Evolutionary conservation across 2,113 vertebrate species (phyloP), one percentile per base, ranked within the genome.

Genomic region (Tinamus guttatus): DNA sequence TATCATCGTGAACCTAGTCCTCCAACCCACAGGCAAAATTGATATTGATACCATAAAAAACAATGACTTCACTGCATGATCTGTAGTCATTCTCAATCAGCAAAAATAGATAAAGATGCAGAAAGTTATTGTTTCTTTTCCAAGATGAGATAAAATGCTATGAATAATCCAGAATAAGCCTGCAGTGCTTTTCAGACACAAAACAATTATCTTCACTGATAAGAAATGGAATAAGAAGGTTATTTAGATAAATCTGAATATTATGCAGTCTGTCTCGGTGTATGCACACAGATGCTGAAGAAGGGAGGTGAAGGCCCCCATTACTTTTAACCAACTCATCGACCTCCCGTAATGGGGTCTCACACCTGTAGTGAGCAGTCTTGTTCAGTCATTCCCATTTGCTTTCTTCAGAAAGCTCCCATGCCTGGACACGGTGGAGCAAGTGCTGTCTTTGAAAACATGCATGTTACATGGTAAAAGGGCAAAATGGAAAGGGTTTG

Each of bases 91-190:
- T 87, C n/a, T 69, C 84, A 82, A 38, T 83, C 75, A 85, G 75
- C 19, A 83, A 83, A 93, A 79, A 3, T 28, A 58, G 40, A 74
- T 74, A 82, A 85, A 80, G 21, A 36, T 47, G 38, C 45, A 87
- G 71, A 82, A 93, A 78, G 34, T 85, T 41, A 69, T n/a, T 73
- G 54, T 67, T 93, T 80, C 36, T 85, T 79, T 83, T 70, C 56
- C 54, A n/a, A 67, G 19, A 51, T 20, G 25, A 85, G 38, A 87
- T 54, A 54, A 91, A 69, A 87, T 83, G n/a, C 69, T 89, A 82
- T 80, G 32, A 94, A 77, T 84, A 80, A 87, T 58, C 40, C 75
- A 73, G 68, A 43, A 40, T 11, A 19, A 86, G 14, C 36, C 62
- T 40, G 43, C 64, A 52, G 18, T 77, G n/a, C 16, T 74, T 67